These are phyloP conservation scores for Aporophyla nigra DNA, from an alignment of 2,888 invertebrate species.

Conservation along the genomic window DNA sequence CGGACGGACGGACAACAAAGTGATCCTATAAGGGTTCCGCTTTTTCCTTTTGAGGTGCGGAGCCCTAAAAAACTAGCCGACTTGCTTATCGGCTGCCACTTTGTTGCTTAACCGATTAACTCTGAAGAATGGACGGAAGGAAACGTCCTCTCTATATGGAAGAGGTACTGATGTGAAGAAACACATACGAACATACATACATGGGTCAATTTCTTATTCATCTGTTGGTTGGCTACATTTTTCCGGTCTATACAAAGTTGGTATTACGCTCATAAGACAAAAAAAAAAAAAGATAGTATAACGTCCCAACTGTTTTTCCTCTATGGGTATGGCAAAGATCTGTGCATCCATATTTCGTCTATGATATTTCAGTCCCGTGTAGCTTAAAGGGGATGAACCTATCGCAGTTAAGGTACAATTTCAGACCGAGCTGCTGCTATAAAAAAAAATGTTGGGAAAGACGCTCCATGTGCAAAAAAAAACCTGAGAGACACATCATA, in stretches of 20 bases:
- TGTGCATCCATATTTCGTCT: background rate
- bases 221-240: background rate
- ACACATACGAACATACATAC: background rate
- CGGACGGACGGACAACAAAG: too few relatives aligned
- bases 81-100: background rate
- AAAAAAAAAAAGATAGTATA: background rate
- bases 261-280: background rate
- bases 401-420: too few relatives aligned
- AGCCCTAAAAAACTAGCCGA: conserved; percentile 9
- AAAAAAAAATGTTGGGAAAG: too few relatives aligned
- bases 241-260: conserved; percentile 14
- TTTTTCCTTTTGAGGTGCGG: too few relatives aligned
- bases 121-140: conserved; percentile 51
- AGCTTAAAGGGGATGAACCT: too few relatives aligned
- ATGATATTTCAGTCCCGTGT: background rate
- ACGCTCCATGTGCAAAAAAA: too few relatives aligned
- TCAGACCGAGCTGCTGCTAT: too few relatives aligned
- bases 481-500: too few relatives aligned
- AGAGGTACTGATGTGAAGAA: conserved; percentile 10
- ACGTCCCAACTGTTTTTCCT: background rate
- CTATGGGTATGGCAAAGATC: background rate
- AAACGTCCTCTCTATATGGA: conserved; percentile 29
- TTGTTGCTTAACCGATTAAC: conserved; percentile 42
- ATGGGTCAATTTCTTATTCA: conserved; percentile 37
- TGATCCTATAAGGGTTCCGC: too few relatives aligned